These are phyloP conservation scores for Myopa tessellatipennis DNA, from an alignment of 2,888 invertebrate genomes.

Conservation along the genomic window DNA sequence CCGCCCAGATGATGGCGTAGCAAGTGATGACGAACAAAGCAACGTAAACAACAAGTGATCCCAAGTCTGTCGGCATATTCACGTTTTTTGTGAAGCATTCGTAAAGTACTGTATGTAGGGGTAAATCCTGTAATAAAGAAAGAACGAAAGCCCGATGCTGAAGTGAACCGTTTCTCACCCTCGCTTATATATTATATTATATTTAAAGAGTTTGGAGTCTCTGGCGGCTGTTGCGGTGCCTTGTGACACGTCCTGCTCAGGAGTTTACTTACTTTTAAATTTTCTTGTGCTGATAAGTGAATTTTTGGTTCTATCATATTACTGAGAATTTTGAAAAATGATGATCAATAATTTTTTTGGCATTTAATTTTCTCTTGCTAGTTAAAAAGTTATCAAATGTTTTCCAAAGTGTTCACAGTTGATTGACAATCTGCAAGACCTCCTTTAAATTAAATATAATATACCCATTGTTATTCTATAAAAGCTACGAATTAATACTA, in stretches of 20 bases:
- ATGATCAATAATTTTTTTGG: slow-evolving; percentile 28
- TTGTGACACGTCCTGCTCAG: neutral
- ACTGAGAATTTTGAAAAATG: slow-evolving; percentile 46
- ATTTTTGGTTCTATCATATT: slow-evolving; percentile 44
- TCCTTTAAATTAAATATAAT: too few relatives aligned
- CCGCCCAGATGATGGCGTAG: slow-evolving; percentile 53
- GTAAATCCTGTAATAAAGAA: slow-evolving; percentile 46
- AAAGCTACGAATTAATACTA: too few relatives aligned
- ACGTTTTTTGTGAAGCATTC: slow-evolving; percentile 56
- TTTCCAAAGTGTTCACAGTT: too few relatives aligned
- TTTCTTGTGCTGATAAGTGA: slow-evolving; percentile 29
- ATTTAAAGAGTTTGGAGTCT: too few relatives aligned
- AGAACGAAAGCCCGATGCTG: neutral
- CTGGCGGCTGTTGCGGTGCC: too few relatives aligned
- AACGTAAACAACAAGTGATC: slow-evolving; percentile 54
- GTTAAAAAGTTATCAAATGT: too few relatives aligned
- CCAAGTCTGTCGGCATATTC: slow-evolving; percentile 50
- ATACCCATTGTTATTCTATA: too few relatives aligned
- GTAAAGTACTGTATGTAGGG: slow-evolving; percentile 49
- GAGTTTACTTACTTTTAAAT: slow-evolving; percentile 47
- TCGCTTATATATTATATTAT: too few relatives aligned
- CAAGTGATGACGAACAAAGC: slow-evolving; percentile 54
- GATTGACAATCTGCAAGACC: too few relatives aligned
- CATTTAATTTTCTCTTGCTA: slow-evolving; percentile 38
- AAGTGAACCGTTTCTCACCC: too few relatives aligned